Evolutionary conservation across 1,140 invertebrate species (phyloP), one percentile per base, ranked within the genome.

Genomic region (Dufourea novaeangliae): DNA sequence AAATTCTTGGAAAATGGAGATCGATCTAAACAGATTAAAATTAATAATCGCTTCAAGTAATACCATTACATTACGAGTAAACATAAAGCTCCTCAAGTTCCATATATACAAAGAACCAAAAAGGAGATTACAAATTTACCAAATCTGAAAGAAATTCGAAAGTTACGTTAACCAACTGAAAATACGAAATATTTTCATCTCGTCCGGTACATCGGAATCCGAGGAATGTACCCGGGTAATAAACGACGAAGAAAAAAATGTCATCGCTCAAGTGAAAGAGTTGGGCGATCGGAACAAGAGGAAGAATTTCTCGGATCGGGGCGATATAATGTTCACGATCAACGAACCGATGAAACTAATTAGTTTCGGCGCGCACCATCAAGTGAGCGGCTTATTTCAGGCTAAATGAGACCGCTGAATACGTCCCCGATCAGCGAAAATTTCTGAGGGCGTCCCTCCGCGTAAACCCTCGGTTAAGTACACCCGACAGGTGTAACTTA

Each of bases 371-470:
- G 54, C 59, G 73, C 41, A 83, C 67, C 59, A 39, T 72, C 25
- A 32, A 17, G 44, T n/a, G 41, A 20, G 11, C 11, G 80, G 85
- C 87, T 89, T 85, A 88, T 88, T 89, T 86, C 76, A 77, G 75
- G 69, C 79, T 82, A 82, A 86, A 88, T 82, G 79, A 80, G 86
- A 86, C 59, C 72, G 62, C 41, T 81, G 74, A 77, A 75, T 78
- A 86, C 79, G 78, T 80, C 11, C n/a, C n/a, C 84, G 86, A 87
- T 90, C 86, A 89, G 89, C 88, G 84, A 85, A n/a, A 88, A 84
- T 90, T 87, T 81, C 83, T 88, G 86, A 89, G 83, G 82, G 81
- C 84, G 89, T 90, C 80, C 50, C 22, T 14, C 50, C 5, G n/a
- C 12, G 66, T n/a, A n/a, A n/a, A n/a, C n/a, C 61, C 69, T 29